phyloP scores from a whole-genome alignment of 1,140 invertebrate genomes.

The Rhyacophila brunnea region DNA sequence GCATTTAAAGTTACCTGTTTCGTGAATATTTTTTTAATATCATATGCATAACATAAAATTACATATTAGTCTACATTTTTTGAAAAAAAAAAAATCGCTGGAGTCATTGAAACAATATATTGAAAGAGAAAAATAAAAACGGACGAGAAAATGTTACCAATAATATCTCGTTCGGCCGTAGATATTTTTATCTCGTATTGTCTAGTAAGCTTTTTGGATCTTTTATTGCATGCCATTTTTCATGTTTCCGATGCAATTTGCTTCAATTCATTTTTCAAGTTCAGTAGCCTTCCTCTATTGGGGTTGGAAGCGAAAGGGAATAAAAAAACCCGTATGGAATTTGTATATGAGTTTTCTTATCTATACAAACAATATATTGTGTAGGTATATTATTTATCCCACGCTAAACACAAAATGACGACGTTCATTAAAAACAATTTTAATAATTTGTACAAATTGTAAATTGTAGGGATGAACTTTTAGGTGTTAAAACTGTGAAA shows the following conservation, averaged over 20 bases:
- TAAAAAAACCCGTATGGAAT: too few species aligned
- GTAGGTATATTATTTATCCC: too few species aligned
- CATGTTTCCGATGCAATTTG: slow-evolving; percentile 35
- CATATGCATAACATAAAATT: background rate
- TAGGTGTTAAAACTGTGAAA: too few species aligned
- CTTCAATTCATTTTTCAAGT: slow-evolving; percentile 36
- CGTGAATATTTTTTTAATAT: too few species aligned
- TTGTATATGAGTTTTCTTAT: too few species aligned
- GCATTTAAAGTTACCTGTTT: background rate
- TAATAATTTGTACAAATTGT: too few species aligned
- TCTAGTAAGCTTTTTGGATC: slow-evolving; percentile 21
- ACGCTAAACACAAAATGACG: too few species aligned
- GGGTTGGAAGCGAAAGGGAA: background rate
- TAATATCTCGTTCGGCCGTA: too few species aligned
- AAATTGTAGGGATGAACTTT: too few species aligned
- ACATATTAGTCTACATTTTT: background rate
- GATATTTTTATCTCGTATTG: slow-evolving; percentile 8
- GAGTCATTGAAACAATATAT: background rate
- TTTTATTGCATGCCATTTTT: slow-evolving; percentile 34
- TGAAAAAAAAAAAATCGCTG: background rate
- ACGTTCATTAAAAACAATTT: too few species aligned
- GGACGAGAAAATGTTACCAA: too few species aligned
- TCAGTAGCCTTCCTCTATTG: slow-evolving; percentile 19
- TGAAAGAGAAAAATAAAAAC: background rate
- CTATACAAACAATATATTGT: too few species aligned